Conservation (phyloP, 2,113 vertebrate genomes). For the Otus sunia region DNA sequence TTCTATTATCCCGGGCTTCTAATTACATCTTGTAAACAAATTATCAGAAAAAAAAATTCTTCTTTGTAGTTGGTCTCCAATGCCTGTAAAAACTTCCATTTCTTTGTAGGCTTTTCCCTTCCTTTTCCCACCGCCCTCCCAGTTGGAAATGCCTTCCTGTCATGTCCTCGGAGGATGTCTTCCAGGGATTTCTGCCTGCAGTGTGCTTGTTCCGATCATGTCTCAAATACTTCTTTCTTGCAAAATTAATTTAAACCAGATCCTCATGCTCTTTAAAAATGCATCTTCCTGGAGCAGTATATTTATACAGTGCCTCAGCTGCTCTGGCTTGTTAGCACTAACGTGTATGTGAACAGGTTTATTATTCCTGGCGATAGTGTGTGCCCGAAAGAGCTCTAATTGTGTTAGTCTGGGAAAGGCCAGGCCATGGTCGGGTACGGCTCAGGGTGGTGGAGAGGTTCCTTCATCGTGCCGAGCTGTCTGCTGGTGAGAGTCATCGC, state of each 20-base stretch:
- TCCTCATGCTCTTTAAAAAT: background rate
- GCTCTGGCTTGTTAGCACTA: background rate
- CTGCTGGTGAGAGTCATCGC: background rate
- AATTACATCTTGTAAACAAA: constrained; percentile 15
- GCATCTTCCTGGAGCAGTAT: background rate
- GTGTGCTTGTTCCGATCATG: background rate
- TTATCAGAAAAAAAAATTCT: background rate
- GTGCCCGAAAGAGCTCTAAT: rapidly evolving
- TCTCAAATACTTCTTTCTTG: background rate
- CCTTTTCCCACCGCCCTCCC: constrained; percentile 13
- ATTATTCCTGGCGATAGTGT: rapidly evolving
- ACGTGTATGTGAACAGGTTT: rapidly evolving
- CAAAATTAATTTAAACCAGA: background rate
- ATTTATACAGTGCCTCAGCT: rapidly evolving
- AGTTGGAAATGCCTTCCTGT: constrained; percentile 40
- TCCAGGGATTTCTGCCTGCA: constrained; percentile 6
- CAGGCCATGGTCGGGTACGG: rapidly evolving
- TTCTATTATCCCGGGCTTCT: background rate
- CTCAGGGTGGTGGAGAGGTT: background rate
- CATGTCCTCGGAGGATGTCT: background rate
- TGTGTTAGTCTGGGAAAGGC: background rate
- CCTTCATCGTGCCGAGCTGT: background rate
- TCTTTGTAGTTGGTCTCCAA: constrained; percentile 21
- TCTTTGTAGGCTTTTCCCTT: constrained; percentile 55
- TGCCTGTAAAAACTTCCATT: constrained; percentile 40